phyloP scores from a whole-genome alignment of 2,113 vertebrate species.

The Platanista minor region DNA sequence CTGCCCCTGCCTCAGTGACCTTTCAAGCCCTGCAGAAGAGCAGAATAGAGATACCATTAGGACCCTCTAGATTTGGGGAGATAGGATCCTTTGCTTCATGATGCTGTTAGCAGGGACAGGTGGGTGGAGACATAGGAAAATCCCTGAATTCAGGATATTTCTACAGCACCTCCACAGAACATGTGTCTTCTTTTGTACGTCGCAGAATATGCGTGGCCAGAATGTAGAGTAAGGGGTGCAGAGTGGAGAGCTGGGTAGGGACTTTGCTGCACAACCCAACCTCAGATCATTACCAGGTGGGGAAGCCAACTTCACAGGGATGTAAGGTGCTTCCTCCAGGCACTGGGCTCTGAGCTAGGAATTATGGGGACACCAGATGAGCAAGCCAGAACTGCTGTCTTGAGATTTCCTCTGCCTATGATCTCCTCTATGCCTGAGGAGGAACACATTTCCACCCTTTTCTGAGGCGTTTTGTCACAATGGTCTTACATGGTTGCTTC shows the following conservation, averaged over 20 bases:
- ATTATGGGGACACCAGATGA: neutral
- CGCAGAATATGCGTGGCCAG: neutral
- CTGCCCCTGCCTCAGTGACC: neutral
- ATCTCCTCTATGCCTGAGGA: neutral
- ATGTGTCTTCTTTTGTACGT: neutral
- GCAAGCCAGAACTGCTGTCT: neutral
- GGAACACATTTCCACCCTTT: neutral
- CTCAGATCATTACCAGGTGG: neutral
- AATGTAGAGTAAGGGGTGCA: neutral
- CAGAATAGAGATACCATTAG: neutral
- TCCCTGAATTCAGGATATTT: neutral
- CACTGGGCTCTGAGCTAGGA: neutral
- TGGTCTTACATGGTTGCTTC: neutral
- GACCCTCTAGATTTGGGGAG: neutral
- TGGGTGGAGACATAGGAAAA: neutral
- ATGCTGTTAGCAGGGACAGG: neutral
- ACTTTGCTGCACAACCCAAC: too few species aligned
- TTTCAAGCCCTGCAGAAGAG: neutral
- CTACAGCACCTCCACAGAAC: fast-evolving
- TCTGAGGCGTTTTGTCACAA: neutral
- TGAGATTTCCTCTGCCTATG: neutral
- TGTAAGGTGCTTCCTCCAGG: too few species aligned
- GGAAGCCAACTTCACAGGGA: neutral
- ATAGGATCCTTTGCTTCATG: neutral
- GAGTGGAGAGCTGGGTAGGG: neutral